phyloP scores from a whole-genome alignment of 2,113 vertebrate species.

The Hippopotamus amphibius region DNA sequence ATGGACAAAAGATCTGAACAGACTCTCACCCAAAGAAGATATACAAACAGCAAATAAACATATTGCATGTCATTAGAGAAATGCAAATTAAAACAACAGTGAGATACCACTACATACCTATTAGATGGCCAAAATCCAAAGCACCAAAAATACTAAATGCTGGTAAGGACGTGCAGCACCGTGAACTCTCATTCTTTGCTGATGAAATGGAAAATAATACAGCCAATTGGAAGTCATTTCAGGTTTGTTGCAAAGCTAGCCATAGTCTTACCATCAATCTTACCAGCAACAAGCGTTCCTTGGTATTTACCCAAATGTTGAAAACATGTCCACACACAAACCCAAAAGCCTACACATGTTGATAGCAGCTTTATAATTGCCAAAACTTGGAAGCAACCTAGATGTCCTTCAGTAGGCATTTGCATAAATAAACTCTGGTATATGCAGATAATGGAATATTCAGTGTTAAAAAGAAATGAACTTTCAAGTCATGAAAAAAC shows the following conservation, averaged over 20 bases:
- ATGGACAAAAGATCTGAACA: background rate
- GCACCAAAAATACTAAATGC: background rate
- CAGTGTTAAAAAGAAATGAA: background rate
- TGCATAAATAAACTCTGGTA: background rate
- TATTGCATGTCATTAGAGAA: background rate
- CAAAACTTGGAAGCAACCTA: background rate
- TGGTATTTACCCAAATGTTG: background rate
- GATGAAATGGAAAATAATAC: background rate
- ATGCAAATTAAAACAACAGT: background rate
- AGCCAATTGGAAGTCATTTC: background rate
- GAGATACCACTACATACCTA: background rate
- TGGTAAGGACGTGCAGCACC: background rate
- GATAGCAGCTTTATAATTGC: background rate
- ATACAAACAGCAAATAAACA: background rate
- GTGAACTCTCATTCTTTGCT: background rate
- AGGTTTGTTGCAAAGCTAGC: background rate
- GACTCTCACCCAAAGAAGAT: background rate
- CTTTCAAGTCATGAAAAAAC: background rate
- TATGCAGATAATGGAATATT: background rate
- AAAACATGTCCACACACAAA: background rate
- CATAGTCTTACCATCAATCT: background rate
- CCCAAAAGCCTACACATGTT: background rate
- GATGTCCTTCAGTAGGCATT: background rate
- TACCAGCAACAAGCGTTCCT: background rate
- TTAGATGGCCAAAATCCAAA: background rate